A percentile compares a stretch with the other conserved stretches of the same genome.
Conservation (phyloP, 2,113 vertebrate species). For the Numida meleagris region DNA sequence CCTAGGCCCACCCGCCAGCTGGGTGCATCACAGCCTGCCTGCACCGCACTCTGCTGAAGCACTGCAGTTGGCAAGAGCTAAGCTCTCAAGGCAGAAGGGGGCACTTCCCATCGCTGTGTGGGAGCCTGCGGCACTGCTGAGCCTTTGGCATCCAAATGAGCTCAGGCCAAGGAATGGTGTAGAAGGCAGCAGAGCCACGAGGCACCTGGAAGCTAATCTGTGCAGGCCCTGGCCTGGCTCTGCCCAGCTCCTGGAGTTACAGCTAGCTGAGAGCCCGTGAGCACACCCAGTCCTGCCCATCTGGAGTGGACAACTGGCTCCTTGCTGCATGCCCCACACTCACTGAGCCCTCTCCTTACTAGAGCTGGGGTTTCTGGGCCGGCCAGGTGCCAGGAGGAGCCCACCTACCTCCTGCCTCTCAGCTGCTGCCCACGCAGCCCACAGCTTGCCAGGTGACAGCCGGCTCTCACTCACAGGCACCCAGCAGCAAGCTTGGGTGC, state of each 20-base stretch:
- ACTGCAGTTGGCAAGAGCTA: neutral
- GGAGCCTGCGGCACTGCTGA: neutral
- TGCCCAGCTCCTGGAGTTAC: neutral
- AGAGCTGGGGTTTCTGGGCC: neutral
- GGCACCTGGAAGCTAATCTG: rapidly evolving
- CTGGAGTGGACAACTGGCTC: neutral
- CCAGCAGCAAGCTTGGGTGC: rapidly evolving
- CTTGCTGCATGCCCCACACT: rapidly evolving
- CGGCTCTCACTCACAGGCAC: neutral
- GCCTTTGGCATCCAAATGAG: neutral
- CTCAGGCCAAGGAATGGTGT: neutral
- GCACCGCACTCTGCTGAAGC: neutral
- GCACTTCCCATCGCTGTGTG: neutral
- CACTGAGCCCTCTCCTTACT: neutral
- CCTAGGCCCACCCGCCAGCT: neutral
- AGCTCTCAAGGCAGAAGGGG: neutral
- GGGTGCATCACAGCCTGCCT: neutral
- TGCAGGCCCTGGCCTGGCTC: neutral
- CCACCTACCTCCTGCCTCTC: neutral
- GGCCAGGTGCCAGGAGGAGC: neutral
- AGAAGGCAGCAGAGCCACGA: neutral
- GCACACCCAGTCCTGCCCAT: rapidly evolving
- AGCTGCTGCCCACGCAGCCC: neutral
- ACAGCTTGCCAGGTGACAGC: neutral
- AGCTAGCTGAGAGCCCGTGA: neutral